A percentile compares a stretch with the other conserved stretches of the same genome.
Conservation (phyloP, 2,888 invertebrate species). For the Cephus runcator region DNA sequence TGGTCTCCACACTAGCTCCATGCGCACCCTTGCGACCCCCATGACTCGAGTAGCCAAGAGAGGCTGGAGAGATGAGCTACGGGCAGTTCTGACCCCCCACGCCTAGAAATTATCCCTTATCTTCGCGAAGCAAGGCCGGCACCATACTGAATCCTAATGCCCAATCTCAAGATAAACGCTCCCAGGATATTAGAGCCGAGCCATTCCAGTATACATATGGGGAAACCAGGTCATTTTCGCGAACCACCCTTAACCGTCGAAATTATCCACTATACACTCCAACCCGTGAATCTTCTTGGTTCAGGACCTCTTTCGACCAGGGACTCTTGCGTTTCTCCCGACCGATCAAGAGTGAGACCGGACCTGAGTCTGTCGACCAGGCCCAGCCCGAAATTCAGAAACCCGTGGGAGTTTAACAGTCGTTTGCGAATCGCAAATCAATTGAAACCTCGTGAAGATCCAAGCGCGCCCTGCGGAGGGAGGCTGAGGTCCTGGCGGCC, state of each 20-base stretch:
- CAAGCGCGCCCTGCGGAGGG: slow-evolving; percentile 29
- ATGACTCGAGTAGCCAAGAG: slow-evolving; percentile 23
- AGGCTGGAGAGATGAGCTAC: slow-evolving; percentile 56
- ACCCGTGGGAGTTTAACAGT: background rate
- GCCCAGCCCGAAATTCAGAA: background rate
- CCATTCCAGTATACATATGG: background rate
- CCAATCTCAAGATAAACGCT: slow-evolving; percentile 61
- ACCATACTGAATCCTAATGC: slow-evolving; percentile 59
- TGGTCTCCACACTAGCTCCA: background rate
- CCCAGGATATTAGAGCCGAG: slow-evolving; percentile 14
- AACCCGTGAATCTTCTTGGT: background rate
- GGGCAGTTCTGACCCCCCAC: slow-evolving; percentile 59
- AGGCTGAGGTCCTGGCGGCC: background rate
- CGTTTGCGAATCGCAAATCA: slow-evolving; percentile 37
- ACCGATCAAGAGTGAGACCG: background rate
- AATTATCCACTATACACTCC: background rate
- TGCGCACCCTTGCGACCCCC: background rate
- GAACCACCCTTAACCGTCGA: background rate
- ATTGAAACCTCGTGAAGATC: slow-evolving; percentile 46
- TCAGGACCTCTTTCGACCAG: background rate
- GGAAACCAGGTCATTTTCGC: background rate
- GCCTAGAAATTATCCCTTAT: slow-evolving; percentile 63
- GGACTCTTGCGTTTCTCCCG: background rate
- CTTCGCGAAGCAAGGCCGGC: slow-evolving; percentile 54
- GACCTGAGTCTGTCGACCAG: background rate